phyloP scores from a whole-genome alignment of 2,113 vertebrate species.

The Tyrannus savana region DNA sequence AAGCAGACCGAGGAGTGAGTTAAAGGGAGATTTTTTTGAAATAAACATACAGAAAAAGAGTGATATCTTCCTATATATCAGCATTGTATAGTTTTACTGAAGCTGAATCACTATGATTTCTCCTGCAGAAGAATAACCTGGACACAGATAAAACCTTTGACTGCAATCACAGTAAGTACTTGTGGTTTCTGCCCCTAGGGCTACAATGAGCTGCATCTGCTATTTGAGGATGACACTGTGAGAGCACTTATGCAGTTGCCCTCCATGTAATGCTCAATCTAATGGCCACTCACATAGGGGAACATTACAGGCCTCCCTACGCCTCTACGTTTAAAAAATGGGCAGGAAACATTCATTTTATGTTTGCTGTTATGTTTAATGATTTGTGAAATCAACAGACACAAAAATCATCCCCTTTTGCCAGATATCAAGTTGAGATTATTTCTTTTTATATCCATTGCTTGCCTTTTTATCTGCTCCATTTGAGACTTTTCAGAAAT shows the following conservation, averaged over 20 bases:
- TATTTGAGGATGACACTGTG: neutral
- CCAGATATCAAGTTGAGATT: slow-evolving; percentile 35
- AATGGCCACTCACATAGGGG: neutral
- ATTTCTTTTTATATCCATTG: neutral
- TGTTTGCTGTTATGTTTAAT: slow-evolving; percentile 65
- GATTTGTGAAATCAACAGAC: slow-evolving; percentile 68
- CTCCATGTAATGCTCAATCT: neutral
- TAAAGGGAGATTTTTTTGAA: neutral
- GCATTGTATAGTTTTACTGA: neutral
- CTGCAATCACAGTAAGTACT: neutral
- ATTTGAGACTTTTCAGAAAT: neutral
- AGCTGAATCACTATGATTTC: neutral
- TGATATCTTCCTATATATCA: neutral
- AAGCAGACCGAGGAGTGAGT: neutral
- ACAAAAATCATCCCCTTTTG: neutral
- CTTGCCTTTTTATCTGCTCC: slow-evolving; percentile 34
- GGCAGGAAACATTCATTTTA: slow-evolving; percentile 48
- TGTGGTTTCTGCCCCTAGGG: neutral
- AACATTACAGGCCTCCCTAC: neutral
- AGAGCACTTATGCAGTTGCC: neutral
- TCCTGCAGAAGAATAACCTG: neutral
- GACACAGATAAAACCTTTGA: slow-evolving; percentile 14
- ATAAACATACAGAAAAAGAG: neutral
- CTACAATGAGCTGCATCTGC: neutral
- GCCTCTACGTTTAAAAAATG: slow-evolving; percentile 28